These are phyloP conservation scores for Adelphocoris suturalis DNA, from an alignment of 2,888 invertebrate genomes.

Conservation along the genomic window DNA sequence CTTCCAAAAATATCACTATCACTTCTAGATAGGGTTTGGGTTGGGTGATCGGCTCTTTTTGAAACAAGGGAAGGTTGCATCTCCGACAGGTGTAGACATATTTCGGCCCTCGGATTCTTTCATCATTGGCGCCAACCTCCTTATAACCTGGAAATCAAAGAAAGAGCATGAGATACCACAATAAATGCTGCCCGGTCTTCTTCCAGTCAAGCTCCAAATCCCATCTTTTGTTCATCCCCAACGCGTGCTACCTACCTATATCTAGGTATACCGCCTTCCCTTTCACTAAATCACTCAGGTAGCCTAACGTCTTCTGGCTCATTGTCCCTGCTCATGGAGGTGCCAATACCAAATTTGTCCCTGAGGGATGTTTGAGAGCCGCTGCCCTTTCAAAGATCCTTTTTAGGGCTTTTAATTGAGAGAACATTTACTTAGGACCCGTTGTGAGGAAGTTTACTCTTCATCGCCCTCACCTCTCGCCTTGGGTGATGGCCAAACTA, in stretches of 20 bases:
- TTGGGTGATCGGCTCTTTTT: no score
- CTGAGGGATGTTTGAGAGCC: slow-evolving; percentile 13
- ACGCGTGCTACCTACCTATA: slow-evolving; percentile 30
- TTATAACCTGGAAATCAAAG: not conserved
- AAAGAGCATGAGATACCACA: slow-evolving; percentile 31
- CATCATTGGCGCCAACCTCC: slow-evolving; percentile 25
- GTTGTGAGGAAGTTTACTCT: slow-evolving; percentile 40
- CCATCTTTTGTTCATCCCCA: slow-evolving; percentile 43
- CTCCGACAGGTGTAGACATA: slow-evolving; percentile 14
- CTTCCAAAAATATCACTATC: no score
- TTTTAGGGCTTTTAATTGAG: slow-evolving; percentile 45
- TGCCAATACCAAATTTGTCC: slow-evolving; percentile 52
- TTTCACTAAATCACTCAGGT: slow-evolving; percentile 40
- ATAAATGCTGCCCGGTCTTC: slow-evolving; percentile 25
- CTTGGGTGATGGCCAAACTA: not conserved
- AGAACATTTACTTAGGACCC: slow-evolving; percentile 51
- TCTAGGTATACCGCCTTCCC: slow-evolving; percentile 11
- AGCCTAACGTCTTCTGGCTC: not conserved
- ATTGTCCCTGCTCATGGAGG: slow-evolving; percentile 27
- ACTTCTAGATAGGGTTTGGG: no score
- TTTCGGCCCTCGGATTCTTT: not conserved
- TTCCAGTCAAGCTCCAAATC: slow-evolving; percentile 52
- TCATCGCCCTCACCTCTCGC: slow-evolving; percentile 21
- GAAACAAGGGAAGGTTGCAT: not conserved
- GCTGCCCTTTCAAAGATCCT: slow-evolving; percentile 20